Evolutionary conservation across 2,888 invertebrate genomes (phyloP).

Genomic region (Meganola albula): DNA sequence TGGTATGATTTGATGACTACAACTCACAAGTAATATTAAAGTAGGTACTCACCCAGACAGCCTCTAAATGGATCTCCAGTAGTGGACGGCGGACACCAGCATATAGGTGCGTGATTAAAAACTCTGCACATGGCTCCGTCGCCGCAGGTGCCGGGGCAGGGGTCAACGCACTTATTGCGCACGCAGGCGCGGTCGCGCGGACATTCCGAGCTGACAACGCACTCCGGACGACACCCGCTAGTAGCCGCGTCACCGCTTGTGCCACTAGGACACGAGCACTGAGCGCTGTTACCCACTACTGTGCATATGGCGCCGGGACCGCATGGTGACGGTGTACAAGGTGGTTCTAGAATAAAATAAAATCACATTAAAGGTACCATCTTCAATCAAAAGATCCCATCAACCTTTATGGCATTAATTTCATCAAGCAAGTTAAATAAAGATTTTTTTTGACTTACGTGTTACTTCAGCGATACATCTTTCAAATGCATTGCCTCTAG

Average conservation of each 20-base stretch:
- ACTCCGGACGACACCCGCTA: slow-evolving; percentile 90
- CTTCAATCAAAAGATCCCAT: too few species aligned
- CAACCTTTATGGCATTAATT: too few species aligned
- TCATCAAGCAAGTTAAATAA: too few species aligned
- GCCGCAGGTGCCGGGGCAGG: slow-evolving; percentile 90
- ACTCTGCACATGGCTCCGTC: slow-evolving; percentile 84
- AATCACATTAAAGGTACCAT: too few species aligned
- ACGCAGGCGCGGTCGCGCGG: slow-evolving; percentile 85
- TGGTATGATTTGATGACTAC: not conserved
- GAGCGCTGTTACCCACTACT: slow-evolving; percentile 75
- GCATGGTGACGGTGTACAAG: slow-evolving; percentile 85
- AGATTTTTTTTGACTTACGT: slow-evolving; percentile 40
- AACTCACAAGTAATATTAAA: not conserved
- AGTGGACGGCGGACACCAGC: slow-evolving; percentile 84
- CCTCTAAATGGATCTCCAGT: slow-evolving; percentile 90
- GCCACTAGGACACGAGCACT: slow-evolving; percentile 86
- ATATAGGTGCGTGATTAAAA: slow-evolving; percentile 80
- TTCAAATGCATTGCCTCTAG: slow-evolving; percentile 81
- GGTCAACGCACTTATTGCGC: slow-evolving; percentile 87
- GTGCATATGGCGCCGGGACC: slow-evolving; percentile 86
- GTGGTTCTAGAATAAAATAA: slow-evolving; percentile 67
- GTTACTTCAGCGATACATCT: slow-evolving; percentile 71
- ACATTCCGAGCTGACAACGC: slow-evolving; percentile 89
- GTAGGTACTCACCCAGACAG: slow-evolving; percentile 61
- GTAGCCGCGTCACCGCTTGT: slow-evolving; percentile 85